Evolutionary conservation across 2,888 invertebrate species (phyloP), one percentile per base, ranked within the genome.

Genomic region (Acanthosepion esculentum): DNA sequence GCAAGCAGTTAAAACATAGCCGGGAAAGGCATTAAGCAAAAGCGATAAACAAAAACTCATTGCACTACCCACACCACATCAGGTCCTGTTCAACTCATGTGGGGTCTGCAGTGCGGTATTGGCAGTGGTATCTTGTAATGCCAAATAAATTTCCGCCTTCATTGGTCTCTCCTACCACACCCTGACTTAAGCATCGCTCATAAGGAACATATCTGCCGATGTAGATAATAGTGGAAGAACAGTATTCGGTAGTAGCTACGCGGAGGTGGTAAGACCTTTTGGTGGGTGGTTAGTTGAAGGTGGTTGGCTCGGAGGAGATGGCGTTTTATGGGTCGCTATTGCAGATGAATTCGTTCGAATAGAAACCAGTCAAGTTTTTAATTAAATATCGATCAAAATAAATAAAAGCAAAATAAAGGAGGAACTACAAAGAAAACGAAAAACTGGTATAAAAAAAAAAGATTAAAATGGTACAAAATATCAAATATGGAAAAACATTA

Each of bases 31-130:
- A 15, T 78, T 59, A 59, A 78, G 10, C n/a, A 78, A 5, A 78
- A 78, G 5, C n/a, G 0, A n/a, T n/a, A 78, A n/a, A 78, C n/a
- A n/a, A n/a, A 29, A 78, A 29, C 10, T 59, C 59, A 59, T 59
- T 59, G 59, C 10, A 12, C n/a, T 10, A 29, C 10, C 29, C n/a
- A 0, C 78, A 10, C n/a, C 78, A 4, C 29, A 1, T 26, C 29
- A 78, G n/a, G n/a, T 10, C 29, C 20, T 55, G 78, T 8, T n/a
- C 29, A 29, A 29, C 29, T 6, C n/a, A n/a, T 78, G 78, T 78
- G n/a, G 78, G 78, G 78, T 78, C 78, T 78, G 78, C 78, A 78
- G n/a, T 78, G 78, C 78, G 78, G 78, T 33, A 78, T 33, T 78
- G 78, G 78, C 33, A 78, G 23, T 78, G n/a, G n/a, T 78, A 10